Percentiles rank a stretch among this genome's conserved stretches.
These are phyloP conservation scores for Habropoda laboriosa DNA, from an alignment of 1,140 invertebrate species.

Conservation along the genomic window DNA sequence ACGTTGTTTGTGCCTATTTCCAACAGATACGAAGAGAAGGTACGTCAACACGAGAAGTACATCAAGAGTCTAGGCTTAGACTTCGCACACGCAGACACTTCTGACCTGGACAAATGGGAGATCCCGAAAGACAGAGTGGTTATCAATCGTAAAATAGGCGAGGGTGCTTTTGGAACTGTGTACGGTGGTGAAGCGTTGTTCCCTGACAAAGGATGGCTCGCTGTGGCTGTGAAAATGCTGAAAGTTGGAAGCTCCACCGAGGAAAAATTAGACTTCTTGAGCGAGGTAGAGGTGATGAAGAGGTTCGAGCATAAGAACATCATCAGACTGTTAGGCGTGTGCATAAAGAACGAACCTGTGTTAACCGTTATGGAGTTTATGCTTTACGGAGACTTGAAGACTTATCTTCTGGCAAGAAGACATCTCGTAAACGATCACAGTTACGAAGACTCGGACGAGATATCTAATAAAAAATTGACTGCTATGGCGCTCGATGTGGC, in stretches of 20 bases:
- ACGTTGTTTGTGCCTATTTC: background rate
- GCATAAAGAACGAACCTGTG: slow-evolving; percentile 91
- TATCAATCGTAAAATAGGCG: slow-evolving; percentile 94
- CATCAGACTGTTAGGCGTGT: slow-evolving; percentile 92
- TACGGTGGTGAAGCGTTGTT: slow-evolving; percentile 92
- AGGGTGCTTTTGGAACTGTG: slow-evolving; percentile 94
- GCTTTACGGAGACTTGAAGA: slow-evolving; percentile 96
- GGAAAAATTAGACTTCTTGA: slow-evolving; percentile 95
- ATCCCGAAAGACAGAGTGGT: slow-evolving; percentile 91
- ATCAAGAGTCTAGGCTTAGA: slow-evolving; percentile 88
- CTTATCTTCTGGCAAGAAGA: slow-evolving; percentile 91
- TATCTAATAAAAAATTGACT: slow-evolving; percentile 90
- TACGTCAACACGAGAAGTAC: slow-evolving; percentile 86
- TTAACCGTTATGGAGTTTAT: slow-evolving; percentile 97
- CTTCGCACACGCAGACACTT: slow-evolving; percentile 81
- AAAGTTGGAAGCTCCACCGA: slow-evolving; percentile 91
- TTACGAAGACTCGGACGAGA: slow-evolving; percentile 87
- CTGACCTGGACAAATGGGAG: slow-evolving; percentile 92
- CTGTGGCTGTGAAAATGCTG: slow-evolving; percentile 95
- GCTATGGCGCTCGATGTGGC: slow-evolving; percentile 94
- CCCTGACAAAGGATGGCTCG: slow-evolving; percentile 88
- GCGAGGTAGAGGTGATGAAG: slow-evolving; percentile 96
- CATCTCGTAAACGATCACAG: slow-evolving; percentile 88
- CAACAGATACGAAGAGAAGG: slow-evolving; percentile 87
- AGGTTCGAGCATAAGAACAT: slow-evolving; percentile 95